Percentiles rank a stretch among this genome's conserved stretches.
These are phyloP conservation scores for Zalophus californianus DNA, from an alignment of 2,797 vertebrate species.

Conservation along the genomic window DNA sequence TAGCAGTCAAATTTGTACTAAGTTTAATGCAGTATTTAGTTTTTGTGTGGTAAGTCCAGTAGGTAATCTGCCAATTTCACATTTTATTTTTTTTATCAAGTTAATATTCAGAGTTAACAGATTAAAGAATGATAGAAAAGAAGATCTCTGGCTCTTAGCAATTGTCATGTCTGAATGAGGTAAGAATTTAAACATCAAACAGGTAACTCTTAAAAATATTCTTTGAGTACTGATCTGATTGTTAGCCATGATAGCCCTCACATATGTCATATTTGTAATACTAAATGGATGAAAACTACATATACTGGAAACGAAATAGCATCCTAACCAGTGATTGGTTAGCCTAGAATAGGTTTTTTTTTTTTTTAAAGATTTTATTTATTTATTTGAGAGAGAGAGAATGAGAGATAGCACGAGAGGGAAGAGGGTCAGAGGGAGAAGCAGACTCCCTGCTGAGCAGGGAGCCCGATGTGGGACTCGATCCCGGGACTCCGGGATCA, in stretches of 20 bases:
- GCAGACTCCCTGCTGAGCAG: no score
- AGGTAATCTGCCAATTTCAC: background rate
- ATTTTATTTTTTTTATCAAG: background rate
- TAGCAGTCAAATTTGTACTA: background rate
- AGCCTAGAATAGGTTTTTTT: background rate
- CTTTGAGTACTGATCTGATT: background rate
- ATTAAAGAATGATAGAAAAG: constrained; percentile 13
- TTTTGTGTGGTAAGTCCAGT: background rate
- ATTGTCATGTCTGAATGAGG: background rate
- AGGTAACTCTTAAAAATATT: background rate
- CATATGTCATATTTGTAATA: background rate
- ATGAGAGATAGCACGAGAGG: no score
- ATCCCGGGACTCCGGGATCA: no score
- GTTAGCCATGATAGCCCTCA: background rate
- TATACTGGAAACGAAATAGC: background rate
- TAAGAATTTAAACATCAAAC: constrained; percentile 1
- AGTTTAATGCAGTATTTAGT: background rate
- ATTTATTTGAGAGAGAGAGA: no score
- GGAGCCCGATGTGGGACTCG: no score
- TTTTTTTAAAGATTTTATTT: no score
- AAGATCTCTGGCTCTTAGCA: constrained; percentile 18
- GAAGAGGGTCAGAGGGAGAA: no score
- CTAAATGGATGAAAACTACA: background rate
- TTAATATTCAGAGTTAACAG: constrained; percentile 37
- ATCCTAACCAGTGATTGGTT: background rate